Conservation (phyloP, 2,113 vertebrate genomes). For the Vicugna pacos region DNA sequence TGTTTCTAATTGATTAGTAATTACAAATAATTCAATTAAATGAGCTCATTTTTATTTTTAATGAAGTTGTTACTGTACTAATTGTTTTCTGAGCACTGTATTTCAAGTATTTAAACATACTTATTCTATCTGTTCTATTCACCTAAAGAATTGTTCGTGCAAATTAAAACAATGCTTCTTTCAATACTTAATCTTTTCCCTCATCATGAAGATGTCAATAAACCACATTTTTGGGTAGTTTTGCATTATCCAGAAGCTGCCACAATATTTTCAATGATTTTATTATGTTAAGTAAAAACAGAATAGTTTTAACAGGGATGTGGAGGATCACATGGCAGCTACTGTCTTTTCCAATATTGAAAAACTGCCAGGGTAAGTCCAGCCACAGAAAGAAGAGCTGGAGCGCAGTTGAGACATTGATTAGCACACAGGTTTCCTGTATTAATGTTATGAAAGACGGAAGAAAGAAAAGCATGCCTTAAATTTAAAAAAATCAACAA, state of each 20-base stretch:
- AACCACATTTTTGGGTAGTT: not conserved
- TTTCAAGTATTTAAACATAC: constrained; percentile 55
- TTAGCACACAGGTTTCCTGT: not conserved
- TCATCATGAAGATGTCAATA: constrained; percentile 26
- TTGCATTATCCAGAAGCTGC: not conserved
- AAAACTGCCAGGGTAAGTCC: not conserved
- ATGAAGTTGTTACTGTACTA: constrained; percentile 75
- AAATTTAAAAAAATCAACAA: not conserved
- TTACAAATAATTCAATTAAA: constrained; percentile 79
- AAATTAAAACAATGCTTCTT: constrained; percentile 60
- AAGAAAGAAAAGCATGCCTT: not conserved
- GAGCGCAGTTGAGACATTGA: not conserved
- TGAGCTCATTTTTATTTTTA: constrained; percentile 77
- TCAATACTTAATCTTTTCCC: not conserved
- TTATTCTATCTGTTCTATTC: constrained; percentile 42
- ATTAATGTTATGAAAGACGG: not conserved
- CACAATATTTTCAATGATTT: not conserved
- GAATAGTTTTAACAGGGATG: not conserved
- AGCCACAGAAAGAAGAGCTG: not conserved
- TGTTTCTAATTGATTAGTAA: constrained; percentile 79
- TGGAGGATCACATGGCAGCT: not conserved
- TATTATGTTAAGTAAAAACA: constrained; percentile 10
- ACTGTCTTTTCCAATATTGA: not conserved
- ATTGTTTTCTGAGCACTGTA: constrained; percentile 61
- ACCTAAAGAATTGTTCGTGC: constrained; percentile 55